A percentile compares a stretch with the other conserved stretches of the same genome.
Conservation (phyloP, 2,888 invertebrate genomes). For the Sinodicranocentrus sp. region DNA sequence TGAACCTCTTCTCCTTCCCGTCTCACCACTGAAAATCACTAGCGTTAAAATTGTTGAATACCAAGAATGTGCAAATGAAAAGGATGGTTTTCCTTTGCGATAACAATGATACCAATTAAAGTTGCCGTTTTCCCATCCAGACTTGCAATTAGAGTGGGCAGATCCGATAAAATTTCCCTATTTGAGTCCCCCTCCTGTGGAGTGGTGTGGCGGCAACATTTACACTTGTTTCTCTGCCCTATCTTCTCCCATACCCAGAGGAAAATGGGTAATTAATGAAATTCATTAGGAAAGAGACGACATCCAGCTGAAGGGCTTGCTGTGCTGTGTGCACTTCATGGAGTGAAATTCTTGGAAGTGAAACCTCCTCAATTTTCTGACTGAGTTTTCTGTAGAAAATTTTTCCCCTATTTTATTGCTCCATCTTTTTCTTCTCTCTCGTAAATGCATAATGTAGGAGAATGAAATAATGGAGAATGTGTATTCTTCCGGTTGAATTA, state of each 20-base stretch:
- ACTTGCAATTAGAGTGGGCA: not conserved
- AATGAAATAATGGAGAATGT: not conserved
- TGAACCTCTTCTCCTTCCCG: not conserved
- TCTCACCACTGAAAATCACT: not conserved
- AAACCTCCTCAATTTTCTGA: too few species aligned
- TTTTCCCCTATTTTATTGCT: too few species aligned
- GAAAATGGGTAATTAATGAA: constrained; percentile 57
- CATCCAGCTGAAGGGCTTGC: not conserved
- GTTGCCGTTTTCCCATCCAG: not conserved
- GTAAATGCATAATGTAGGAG: constrained; percentile 8
- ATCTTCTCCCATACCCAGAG: not conserved
- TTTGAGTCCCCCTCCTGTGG: too few species aligned
- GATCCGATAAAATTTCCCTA: not conserved
- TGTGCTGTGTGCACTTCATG: not conserved
- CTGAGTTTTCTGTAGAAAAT: too few species aligned
- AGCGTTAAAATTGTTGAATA: not conserved
- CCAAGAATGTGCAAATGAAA: too few species aligned
- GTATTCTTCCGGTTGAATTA: constrained; percentile 8
- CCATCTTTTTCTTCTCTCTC: not conserved
- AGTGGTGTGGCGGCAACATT: too few species aligned
- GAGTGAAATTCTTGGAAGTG: too few species aligned
- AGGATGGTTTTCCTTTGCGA: not conserved
- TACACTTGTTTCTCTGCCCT: not conserved
- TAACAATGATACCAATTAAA: not conserved
- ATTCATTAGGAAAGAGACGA: constrained; percentile 37